These are phyloP conservation scores for Vanessa tameamea DNA, from an alignment of 1,140 invertebrate genomes.

Conservation along the genomic window DNA sequence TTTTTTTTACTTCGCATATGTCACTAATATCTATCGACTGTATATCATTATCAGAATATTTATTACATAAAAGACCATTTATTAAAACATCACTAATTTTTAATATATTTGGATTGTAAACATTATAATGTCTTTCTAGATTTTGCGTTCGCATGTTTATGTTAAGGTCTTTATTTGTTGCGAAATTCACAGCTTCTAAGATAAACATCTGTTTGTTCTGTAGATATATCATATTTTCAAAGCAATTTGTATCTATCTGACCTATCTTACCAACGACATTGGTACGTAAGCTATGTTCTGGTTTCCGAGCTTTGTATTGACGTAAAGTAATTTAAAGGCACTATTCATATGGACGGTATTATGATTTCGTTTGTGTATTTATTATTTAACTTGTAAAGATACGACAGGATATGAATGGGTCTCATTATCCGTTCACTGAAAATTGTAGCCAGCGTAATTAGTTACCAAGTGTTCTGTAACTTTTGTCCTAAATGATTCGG, in stretches of 20 bases:
- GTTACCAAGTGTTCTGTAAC: background rate
- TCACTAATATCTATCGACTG: no score
- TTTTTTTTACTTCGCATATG: no score
- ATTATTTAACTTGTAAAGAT: constrained; percentile 6
- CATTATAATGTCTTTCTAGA: background rate
- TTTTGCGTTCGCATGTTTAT: background rate
- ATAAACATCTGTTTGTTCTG: constrained; percentile 30
- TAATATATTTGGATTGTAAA: no score
- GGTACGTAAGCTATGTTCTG: constrained; percentile 27
- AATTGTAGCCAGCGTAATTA: background rate
- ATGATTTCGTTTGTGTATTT: background rate
- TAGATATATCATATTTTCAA: constrained; percentile 27
- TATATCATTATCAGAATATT: no score
- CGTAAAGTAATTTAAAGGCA: background rate
- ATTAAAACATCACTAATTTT: no score
- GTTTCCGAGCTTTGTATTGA: constrained; percentile 7
- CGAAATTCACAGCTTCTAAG: constrained; percentile 6
- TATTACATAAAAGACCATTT: no score
- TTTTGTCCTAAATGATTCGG: background rate
- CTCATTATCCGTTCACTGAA: constrained; percentile 2
- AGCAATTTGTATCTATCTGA: constrained; percentile 29
- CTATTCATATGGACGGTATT: background rate
- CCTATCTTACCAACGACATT: constrained; percentile 1
- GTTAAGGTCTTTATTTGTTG: background rate
- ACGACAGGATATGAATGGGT: background rate